Evolutionary conservation across 2,113 vertebrate genomes (phyloP), one percentile per base, ranked within the genome.

Genomic region (Chitala chitala): DNA sequence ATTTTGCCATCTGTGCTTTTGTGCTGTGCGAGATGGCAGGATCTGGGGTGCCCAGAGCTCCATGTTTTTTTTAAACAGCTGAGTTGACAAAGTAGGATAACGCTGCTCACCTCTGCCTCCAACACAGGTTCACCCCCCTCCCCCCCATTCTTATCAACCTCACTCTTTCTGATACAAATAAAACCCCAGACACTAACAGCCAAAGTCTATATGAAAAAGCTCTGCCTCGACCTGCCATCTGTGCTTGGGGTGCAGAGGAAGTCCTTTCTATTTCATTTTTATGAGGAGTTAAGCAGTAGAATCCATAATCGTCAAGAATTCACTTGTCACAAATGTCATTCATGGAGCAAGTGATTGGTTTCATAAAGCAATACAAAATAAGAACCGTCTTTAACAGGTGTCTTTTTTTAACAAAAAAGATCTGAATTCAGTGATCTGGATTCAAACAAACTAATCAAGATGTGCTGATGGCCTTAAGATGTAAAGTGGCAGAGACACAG

Each of bases 1-100:
- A 17, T 54, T 24, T 42, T 10, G 15, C 20, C 24, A 24, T 31
- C 55, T 31, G n/a, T 9, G 56, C 58, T 20, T 58, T 38, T 42
- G 44, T 29, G 31, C 72, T 51, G 24, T 64, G 46, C 8, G 64
- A 0, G 31, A 4, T 50, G 10, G 24, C 70, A 42, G 54, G 71
- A 73, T 63, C 44, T 53, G 40, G 58, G 74, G 69, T 72, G 75
- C 66, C 75, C 70, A 72, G 76, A 76, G 75, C 79, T 73, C 38
- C 66, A 74, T 82, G 68, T 70, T 83, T 82, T n/a, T 82, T 84
- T 83, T 80, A 78, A 82, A 79, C 68, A 79, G 70, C 38, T 54
- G 78, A 55, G 82, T 79, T 46, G 58, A 70, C 51, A 59, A 68
- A 63, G 59, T 64, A 74, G 71, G 65, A 31, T 71, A 70, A 26